Evolutionary conservation across 2,888 invertebrate species (phyloP), one percentile per base, ranked within the genome.

Genomic region (Lithophane leautieri): DNA sequence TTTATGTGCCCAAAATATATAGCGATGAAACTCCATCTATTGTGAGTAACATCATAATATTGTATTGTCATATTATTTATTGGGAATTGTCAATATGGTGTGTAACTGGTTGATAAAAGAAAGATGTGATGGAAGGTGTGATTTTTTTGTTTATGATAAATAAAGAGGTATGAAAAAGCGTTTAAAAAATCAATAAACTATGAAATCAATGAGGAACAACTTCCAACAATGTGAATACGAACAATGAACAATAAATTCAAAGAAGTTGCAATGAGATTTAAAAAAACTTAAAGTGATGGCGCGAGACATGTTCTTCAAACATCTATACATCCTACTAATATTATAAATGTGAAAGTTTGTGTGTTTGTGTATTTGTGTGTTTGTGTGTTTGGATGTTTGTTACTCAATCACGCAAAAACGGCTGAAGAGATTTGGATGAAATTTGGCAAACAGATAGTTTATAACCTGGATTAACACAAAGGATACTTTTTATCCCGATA

Each of bases 1-100:
- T 94, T 95, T 95, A 95, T 93, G 91, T 91, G 89, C 93, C 94
- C 95, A 93, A 94, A 95, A 95, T 95, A 93, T 95, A 93, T 84
- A 86, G 84, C 88, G 90, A 93, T 93, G 94, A 94, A 90, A 89
- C 91, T 92, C 88, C 60, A 62, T 60, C 83, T 82, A 89, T 94
- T 94, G 92, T 93, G 76, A 77, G 75, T 79, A 70, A 93, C 93
- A 92, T 96, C 96, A 96, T 94, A 96, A 96, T 96, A 96, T 95
- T 96, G 94, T 92, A 94, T 94, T 92, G 91, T 91, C 73, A 87
- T 67, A 80, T 92, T 94, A 96, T 95, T 96, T 96, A 96, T 96
- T 90, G 88, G 84, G 71, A 72, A 85, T 85, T 76, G 69, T 86
- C 78, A 78, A 86, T 84, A 73, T 65, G 70, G 79, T 77, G 65